phyloP scores from a whole-genome alignment of 2,797 vertebrate species.

The Moxostoma hubbsi region DNA sequence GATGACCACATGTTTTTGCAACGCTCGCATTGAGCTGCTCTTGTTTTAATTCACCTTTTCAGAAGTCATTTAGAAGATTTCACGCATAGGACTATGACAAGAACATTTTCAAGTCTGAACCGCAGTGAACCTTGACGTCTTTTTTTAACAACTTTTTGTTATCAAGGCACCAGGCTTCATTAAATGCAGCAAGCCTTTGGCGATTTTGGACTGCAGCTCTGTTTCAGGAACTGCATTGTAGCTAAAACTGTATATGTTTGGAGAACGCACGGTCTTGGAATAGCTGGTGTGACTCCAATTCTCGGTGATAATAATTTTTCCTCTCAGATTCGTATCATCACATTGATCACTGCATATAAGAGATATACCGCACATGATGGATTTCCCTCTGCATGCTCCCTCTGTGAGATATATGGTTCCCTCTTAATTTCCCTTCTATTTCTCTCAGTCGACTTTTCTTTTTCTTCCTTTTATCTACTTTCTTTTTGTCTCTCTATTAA shows the following conservation, averaged over 20 bases:
- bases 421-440: constrained; percentile 13
- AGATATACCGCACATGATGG: constrained; percentile 31
- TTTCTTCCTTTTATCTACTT: background rate
- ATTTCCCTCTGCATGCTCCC: constrained; percentile 5
- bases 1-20: constrained; percentile 41
- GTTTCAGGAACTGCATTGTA: constrained; percentile 28
- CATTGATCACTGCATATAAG: constrained; percentile 36
- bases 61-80: constrained; percentile 21
- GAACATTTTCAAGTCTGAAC: background rate
- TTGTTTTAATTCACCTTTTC: constrained; percentile 10
- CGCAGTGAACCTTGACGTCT: background rate
- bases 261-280: background rate
- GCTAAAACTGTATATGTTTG: constrained; percentile 2
- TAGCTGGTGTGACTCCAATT: constrained; percentile 7
- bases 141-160: background rate
- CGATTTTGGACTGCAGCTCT: constrained; percentile 17
- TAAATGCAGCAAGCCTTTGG: constrained; percentile 32
- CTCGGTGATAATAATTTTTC: constrained; percentile 31
- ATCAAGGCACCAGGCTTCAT: constrained; percentile 27
- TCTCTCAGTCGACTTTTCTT: constrained; percentile 13
- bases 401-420: constrained; percentile 1
- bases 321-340: constrained; percentile 31
- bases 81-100: background rate
- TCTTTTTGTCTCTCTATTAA: background rate
- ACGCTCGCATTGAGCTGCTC: constrained; percentile 24